Evolutionary conservation across 1,140 invertebrate species (phyloP).

Genomic region (Calycopis cecrops): DNA sequence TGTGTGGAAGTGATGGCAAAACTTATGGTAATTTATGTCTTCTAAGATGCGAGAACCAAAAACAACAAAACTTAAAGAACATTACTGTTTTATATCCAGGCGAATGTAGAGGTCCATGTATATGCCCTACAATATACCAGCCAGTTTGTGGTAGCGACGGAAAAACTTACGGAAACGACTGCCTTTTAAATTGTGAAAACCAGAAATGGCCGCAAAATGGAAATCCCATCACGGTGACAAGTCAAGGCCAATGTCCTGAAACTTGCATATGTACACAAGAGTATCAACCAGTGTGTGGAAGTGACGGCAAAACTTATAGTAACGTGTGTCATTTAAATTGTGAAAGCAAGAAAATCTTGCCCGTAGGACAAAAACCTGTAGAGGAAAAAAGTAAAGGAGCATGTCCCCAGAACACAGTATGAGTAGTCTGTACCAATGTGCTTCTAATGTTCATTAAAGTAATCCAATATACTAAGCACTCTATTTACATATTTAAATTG

Average conservation of each 20-base stretch:
- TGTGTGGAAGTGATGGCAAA: conserved; percentile 85
- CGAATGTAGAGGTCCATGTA: conserved; percentile 21
- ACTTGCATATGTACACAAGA: not conserved
- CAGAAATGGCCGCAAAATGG: conserved; percentile 7
- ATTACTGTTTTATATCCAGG: conserved; percentile 19
- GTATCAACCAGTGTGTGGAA: conserved; percentile 83
- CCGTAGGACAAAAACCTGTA: no score
- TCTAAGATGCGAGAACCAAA: conserved; percentile 77
- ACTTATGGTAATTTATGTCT: conserved; percentile 86
- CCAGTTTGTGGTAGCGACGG: conserved; percentile 28
- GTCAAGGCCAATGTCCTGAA: conserved; percentile 6
- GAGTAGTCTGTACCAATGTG: no score
- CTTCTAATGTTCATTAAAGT: no score
- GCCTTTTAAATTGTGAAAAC: conserved; percentile 24
- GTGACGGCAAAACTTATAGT: conserved; percentile 84
- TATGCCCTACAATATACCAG: conserved; percentile 23
- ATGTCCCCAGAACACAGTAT: no score
- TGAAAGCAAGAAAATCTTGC: conserved; percentile 16
- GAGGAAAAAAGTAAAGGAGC: not conserved
- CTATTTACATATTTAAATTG: no score
- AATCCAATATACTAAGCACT: no score
- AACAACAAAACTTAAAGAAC: not conserved
- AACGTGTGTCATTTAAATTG: conserved; percentile 78
- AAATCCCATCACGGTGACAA: not conserved
- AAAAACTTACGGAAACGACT: conserved; percentile 28